Percentiles rank a stretch among this genome's conserved stretches.
Conservation (phyloP, 2,888 invertebrate genomes). For the Blastobasis adustella region DNA sequence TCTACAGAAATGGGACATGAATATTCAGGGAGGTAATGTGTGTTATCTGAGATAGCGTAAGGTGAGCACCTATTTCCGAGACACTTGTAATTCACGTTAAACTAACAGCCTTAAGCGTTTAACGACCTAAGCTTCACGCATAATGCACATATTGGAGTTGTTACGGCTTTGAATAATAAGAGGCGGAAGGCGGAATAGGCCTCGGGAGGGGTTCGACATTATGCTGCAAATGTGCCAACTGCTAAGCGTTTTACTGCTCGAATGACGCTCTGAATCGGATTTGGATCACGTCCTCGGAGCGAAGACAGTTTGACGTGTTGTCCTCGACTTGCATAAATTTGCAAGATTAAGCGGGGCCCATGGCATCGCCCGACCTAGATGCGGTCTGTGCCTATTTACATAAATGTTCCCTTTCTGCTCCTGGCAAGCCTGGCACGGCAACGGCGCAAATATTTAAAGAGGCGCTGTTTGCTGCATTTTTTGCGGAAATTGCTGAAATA, state of each 20-base stretch:
- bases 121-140: not conserved
- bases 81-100: too few relatives aligned
- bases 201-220: conserved; percentile 49
- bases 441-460: too few relatives aligned
- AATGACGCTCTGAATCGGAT: conserved; percentile 65
- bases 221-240: conserved; percentile 66
- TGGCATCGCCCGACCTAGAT: conserved; percentile 31
- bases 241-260: conserved; percentile 65
- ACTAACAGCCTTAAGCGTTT: too few relatives aligned
- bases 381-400: conserved; percentile 52
- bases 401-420: conserved; percentile 40
- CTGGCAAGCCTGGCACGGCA: too few relatives aligned
- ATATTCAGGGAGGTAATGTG: too few relatives aligned
- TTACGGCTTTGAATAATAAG: conserved; percentile 56
- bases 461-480: too few relatives aligned
- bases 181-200: conserved; percentile 36
- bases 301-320: conserved; percentile 69
- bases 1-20: too few relatives aligned
- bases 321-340: conserved; percentile 71
- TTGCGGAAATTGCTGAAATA: too few relatives aligned
- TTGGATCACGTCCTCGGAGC: conserved; percentile 63
- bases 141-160: conserved; percentile 26
- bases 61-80: too few relatives aligned
- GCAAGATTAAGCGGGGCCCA: conserved; percentile 61
- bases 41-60: too few relatives aligned